Base-by-base conservation (phyloP, 2,888 invertebrate genomes). In the Caenorhabditis imperialis region DNA sequence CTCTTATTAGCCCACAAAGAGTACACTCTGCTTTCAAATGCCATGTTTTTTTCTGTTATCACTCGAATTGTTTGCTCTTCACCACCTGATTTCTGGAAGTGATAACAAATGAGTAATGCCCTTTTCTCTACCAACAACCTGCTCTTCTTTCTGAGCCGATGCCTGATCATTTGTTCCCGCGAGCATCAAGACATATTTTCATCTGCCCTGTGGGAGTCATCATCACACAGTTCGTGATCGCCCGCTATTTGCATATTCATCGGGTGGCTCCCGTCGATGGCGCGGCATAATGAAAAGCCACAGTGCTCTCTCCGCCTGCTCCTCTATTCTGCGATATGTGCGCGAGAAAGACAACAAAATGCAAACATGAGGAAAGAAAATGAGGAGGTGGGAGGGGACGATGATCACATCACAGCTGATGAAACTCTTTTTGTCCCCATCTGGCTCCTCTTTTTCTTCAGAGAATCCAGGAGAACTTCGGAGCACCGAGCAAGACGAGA, bases 271-370 rank as follows among this genome's bases (percentile, higher is more conserved):
- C 30, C 30, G 30, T 6, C 30, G 30, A 30, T 30, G 30, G 30
- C 30, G 55, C 65, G 65, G 57, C 65, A 65, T 65, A 65, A 65
- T 65, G 65, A 65, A 65, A 65, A 65, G 48, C 55, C 55, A 48
- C 18, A 35, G 50, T 23, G 33, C 27, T 18, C 35, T 35, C 57
- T 45, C 45, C 45, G 45, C 47, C 37, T 20, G 23, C 3, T n/a
- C 16, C 23, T 14, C 45, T 57, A 33, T 45, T 18, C 57, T 23
- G 25, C 38, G 47, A 37, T 35, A 37, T 38, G 45, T 47, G 37
- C 48, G 42, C 54, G 63, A 45, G 65, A 65, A 65, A 65, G 65
- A 57, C 55, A 57, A 65, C 55, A 65, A 65, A 65, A 57, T 25
- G 65, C 55, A 57, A 65, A 65, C 50, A 57, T 62, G 37, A 33